phyloP scores from a whole-genome alignment of 2,797 vertebrate genomes.

The Myotis planiceps region DNA sequence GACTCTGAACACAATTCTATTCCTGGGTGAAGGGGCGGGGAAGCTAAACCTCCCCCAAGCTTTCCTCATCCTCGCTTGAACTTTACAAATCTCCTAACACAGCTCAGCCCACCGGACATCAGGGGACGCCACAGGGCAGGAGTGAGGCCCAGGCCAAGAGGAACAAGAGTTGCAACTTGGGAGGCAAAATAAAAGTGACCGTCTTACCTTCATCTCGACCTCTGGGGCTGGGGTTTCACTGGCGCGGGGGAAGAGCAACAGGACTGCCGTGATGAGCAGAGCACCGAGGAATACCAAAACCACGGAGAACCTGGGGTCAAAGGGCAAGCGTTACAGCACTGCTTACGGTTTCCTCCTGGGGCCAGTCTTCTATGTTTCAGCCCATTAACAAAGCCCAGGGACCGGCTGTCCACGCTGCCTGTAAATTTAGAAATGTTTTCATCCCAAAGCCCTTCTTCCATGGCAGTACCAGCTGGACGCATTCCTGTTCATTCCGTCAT shows the following conservation, averaged over 20 bases:
- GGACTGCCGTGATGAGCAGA: conserved; percentile 86
- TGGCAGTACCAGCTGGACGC: neutral
- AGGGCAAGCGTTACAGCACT: neutral
- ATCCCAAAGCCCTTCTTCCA: neutral
- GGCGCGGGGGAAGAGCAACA: conserved; percentile 92
- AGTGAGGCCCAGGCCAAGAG: neutral
- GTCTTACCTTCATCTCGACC: conserved; percentile 89
- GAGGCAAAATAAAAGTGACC: neutral
- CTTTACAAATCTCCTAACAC: neutral
- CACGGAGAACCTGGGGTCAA: conserved; percentile 67
- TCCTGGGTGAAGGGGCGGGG: neutral
- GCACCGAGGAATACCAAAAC: conserved; percentile 89
- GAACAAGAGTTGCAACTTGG: neutral
- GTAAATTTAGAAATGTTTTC: neutral
- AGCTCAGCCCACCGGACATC: neutral
- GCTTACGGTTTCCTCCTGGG: neutral
- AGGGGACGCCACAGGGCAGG: neutral
- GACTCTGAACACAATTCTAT: neutral
- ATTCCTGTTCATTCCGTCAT: neutral
- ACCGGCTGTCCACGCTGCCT: neutral
- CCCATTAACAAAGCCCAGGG: neutral
- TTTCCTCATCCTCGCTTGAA: neutral
- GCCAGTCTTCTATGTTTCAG: neutral
- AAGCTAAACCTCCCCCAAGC: neutral
- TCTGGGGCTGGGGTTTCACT: conserved; percentile 85